A percentile compares a stretch with the other conserved stretches of the same genome.
phyloP scores from a whole-genome alignment of 2,888 invertebrate genomes.

The Epirrhoe alternata region DNA sequence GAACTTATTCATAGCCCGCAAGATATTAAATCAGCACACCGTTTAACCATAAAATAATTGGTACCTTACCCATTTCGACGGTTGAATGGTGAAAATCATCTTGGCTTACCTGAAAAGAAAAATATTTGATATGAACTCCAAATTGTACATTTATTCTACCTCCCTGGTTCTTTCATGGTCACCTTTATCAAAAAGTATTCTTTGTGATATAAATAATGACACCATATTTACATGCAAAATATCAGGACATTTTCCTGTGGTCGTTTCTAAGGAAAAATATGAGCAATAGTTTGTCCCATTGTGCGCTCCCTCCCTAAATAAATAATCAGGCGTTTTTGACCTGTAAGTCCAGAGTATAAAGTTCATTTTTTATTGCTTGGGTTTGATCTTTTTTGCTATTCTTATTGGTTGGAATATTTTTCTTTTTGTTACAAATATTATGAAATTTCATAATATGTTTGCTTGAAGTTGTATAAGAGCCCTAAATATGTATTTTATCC shows the following conservation, averaged over 20 bases:
- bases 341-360: conserved; percentile 20
- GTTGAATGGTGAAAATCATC: background rate
- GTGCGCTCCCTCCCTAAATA: conserved; percentile 26
- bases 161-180: background rate
- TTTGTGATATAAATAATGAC: conserved; percentile 6
- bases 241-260: conserved; percentile 21
- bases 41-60: too few relatives aligned
- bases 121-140: background rate
- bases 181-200: background rate
- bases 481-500: too few relatives aligned
- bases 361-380: conserved; percentile 21
- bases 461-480: too few relatives aligned
- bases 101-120: conserved; percentile 38
- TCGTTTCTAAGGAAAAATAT: conserved; percentile 35
- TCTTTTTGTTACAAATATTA: background rate
- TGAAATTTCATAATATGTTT: conserved; percentile 3
- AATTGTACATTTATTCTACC: background rate
- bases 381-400: conserved; percentile 12
- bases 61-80: conserved; percentile 6
- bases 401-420: conserved; percentile 17
- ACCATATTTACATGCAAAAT: conserved; percentile 19
- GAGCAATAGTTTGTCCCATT: conserved; percentile 40
- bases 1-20: too few relatives aligned
- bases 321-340: conserved; percentile 16
- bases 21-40: too few relatives aligned